Evolutionary conservation across 2,888 invertebrate genomes (phyloP).

Genomic region (Machimus rusticus): DNA sequence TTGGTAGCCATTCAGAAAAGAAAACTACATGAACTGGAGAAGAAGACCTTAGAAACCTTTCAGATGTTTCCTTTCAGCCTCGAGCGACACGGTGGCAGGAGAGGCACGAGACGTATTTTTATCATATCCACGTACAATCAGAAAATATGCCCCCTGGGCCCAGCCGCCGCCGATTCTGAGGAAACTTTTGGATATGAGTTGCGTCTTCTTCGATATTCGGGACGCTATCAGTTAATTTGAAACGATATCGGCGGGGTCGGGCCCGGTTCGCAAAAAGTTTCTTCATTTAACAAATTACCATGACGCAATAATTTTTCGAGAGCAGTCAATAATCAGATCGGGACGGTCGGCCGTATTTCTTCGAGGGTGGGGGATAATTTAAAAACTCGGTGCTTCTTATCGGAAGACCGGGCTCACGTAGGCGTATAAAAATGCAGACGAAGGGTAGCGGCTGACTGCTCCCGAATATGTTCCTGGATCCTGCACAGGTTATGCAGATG

Average conservation of each 20-base stretch:
- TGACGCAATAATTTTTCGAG: constrained; percentile 31
- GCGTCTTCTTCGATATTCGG: constrained; percentile 24
- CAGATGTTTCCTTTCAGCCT: constrained; percentile 9
- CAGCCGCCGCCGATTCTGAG: not conserved
- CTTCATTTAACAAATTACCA: constrained; percentile 39
- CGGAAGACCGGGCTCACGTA: not conserved
- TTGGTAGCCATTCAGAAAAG: not conserved
- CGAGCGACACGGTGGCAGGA: not conserved
- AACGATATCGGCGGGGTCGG: constrained; percentile 13
- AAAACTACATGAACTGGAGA: not conserved
- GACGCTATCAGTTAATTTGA: constrained; percentile 41
- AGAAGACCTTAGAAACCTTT: not conserved
- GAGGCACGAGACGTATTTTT: constrained; percentile 10
- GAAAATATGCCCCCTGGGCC: constrained; percentile 36
- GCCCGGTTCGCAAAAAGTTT: constrained; percentile 21
- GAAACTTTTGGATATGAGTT: constrained; percentile 33
- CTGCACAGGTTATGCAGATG: not conserved
- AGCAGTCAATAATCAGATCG: not conserved
- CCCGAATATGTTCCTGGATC: not conserved
- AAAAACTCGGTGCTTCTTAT: not conserved
- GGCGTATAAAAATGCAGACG: not conserved
- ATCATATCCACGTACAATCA: constrained; percentile 40
- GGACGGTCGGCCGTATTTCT: not conserved
- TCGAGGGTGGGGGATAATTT: not conserved
- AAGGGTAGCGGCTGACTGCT: not conserved